A percentile compares a stretch with the other conserved stretches of the same genome.
These are phyloP conservation scores for Laothoe populi DNA, from an alignment of 2,888 invertebrate species.

Conservation along the genomic window DNA sequence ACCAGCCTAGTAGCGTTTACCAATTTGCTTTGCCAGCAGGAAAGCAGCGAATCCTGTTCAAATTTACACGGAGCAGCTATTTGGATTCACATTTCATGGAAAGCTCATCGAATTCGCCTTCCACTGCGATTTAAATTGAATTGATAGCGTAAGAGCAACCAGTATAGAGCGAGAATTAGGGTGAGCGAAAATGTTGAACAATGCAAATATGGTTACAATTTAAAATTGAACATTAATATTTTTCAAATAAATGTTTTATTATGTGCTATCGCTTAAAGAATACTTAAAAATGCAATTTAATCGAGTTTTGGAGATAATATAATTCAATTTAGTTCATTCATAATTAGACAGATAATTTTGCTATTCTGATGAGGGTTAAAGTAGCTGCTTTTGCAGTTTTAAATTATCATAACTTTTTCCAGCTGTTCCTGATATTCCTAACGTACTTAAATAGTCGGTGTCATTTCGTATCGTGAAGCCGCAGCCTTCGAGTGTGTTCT, in stretches of 20 bases:
- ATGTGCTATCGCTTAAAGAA: neutral
- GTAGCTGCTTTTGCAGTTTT: no score
- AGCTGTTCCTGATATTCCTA: no score
- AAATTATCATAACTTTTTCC: no score
- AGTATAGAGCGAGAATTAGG: constrained; percentile 4
- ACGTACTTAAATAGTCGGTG: no score
- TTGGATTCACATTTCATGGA: constrained; percentile 23
- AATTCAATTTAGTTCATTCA: no score
- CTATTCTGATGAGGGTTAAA: no score
- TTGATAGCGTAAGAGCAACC: constrained; percentile 9
- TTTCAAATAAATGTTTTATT: neutral
- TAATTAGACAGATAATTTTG: no score
- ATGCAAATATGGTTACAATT: constrained; percentile 22
- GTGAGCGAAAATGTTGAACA: constrained; percentile 14
- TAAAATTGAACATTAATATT: neutral
- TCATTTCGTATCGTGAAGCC: no score
- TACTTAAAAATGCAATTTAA: neutral
- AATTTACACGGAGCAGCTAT: constrained; percentile 12
- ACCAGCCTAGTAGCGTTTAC: constrained; percentile 4
- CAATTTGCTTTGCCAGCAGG: constrained; percentile 16
- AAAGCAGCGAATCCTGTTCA: constrained; percentile 4
- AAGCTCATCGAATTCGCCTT: constrained; percentile 17
- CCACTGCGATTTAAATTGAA: constrained; percentile 21
- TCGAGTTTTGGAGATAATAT: no score
- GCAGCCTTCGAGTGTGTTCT: no score